Base-by-base conservation (phyloP, 92 coral and sea anemone species). In the Epizoanthus scotinus region DNA sequence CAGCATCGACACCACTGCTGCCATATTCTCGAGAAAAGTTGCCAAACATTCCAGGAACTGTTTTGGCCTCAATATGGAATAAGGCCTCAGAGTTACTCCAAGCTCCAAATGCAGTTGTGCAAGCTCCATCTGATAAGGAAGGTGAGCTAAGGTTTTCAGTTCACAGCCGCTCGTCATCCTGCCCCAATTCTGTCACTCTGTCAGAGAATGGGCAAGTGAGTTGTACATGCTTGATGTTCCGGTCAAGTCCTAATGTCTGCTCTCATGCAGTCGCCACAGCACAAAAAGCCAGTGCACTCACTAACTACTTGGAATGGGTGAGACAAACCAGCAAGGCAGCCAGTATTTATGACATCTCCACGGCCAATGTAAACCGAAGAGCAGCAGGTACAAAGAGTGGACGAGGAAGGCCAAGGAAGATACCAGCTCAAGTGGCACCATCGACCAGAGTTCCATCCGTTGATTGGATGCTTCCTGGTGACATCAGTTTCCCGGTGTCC, bases 381-480 rank as follows among this genome's bases (percentile, higher is more conserved):
- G 89, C 89, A 29, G 89, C 89, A 73, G 89, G 86, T 22, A 85
- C 73, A 72, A 86, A 86, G 58, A 82, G 78, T 17, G 89, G 86
- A n/a, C 69, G 67, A 29, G 69, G 72, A 52, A 73, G 73, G 38
- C 36, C 67, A 71, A 42, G 49, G 55, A 59, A 55, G 40, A 47
- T 25, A 49, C 82, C 81, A n/a, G 63, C 63, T 28, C 50, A 55
- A 58, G 49, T 68, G n/a, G 84, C 62, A 28, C 25, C 50, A 57
- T 69, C 81, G 59, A 21, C 81, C 22, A 63, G 61, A 65, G 60
- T 79, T 64, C 70, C 74, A 50, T 25, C 84, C 25, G 73, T 20
- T 52, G 61, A 64, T 49, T 65, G 75, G 84, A 54, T 79, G 56
- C 20, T 79, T 64, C 27, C 53, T 78, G 49, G 14, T 36, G n/a